A percentile compares a stretch with the other conserved stretches of the same genome.
These are phyloP conservation scores for Chaenocephalus aceratus DNA, from an alignment of 2,113 vertebrate genomes.

Conservation along the genomic window DNA sequence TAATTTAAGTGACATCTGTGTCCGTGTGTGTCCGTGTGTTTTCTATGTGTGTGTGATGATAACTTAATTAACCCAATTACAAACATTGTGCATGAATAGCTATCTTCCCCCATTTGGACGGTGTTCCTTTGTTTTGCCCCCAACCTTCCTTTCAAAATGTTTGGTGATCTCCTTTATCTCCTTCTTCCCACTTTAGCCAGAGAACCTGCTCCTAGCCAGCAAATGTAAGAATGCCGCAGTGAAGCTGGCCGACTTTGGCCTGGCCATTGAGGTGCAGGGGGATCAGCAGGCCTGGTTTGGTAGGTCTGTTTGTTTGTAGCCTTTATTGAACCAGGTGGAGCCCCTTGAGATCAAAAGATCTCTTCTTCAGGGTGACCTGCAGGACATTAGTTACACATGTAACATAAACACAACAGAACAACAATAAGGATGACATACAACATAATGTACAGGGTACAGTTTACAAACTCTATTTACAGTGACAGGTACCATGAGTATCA, in stretches of 20 bases:
- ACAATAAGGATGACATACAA: no score
- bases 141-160: not conserved
- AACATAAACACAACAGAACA: no score
- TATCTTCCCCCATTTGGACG: not conserved
- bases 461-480: no score
- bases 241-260: conserved; percentile 95
- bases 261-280: conserved; percentile 97
- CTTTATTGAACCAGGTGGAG: no score
- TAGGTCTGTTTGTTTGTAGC: conserved; percentile 74
- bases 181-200: conserved; percentile 84
- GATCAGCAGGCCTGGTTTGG: conserved; percentile 99
- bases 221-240: conserved; percentile 97
- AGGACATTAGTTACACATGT: no score
- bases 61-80: not conserved
- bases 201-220: conserved; percentile 96
- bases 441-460: no score
- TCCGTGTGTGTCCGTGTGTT: conserved; percentile 33
- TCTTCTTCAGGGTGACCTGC: no score
- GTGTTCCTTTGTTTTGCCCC: not conserved
- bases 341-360: no score
- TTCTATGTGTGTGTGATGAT: conserved; percentile 9
- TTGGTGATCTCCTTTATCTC: conserved; percentile 20
- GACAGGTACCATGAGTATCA: no score
- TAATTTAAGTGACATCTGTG: conserved; percentile 14
- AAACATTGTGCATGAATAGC: conserved; percentile 33